Evolutionary conservation across 2,113 vertebrate genomes (phyloP).

Genomic region (Cottus gobio): DNA sequence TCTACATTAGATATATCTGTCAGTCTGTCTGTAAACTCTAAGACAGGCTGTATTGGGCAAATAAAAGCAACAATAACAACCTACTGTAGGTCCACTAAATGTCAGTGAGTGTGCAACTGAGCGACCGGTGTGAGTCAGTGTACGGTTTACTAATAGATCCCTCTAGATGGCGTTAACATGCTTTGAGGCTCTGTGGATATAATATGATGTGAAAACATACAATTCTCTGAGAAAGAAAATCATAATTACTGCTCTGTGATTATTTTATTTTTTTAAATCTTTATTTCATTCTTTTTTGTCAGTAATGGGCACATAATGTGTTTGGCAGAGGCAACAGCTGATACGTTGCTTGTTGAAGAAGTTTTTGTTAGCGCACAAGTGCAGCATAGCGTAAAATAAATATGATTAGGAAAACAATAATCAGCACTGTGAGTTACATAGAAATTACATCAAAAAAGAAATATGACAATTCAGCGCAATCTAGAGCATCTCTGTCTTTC

Average conservation of each 20-base stretch:
- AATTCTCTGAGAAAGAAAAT: constrained; percentile 22
- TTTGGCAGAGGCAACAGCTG: neutral
- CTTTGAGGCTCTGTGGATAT: constrained; percentile 63
- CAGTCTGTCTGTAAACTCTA: constrained; percentile 11
- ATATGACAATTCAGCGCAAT: neutral
- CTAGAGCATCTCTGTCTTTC: neutral
- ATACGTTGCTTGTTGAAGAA: constrained; percentile 18
- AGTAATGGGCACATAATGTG: constrained; percentile 9
- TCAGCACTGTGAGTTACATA: neutral
- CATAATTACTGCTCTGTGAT: constrained; percentile 1
- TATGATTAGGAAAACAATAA: neutral
- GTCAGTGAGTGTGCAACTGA: neutral
- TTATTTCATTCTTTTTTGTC: constrained; percentile 11
- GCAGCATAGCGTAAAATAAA: neutral
- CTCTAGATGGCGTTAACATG: constrained; percentile 86
- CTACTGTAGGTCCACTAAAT: too few relatives aligned
- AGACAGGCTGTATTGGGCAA: constrained; percentile 10
- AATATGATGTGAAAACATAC: constrained; percentile 47
- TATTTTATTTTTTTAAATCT: neutral
- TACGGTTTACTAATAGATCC: constrained; percentile 65
- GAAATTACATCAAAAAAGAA: neutral
- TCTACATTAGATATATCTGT: neutral
- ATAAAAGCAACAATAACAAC: constrained; percentile 8
- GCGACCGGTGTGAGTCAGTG: neutral
- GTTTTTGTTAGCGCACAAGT: neutral